These are phyloP conservation scores for Ennomos fuscantarius DNA, from an alignment of 2,888 invertebrate genomes.

Conservation along the genomic window DNA sequence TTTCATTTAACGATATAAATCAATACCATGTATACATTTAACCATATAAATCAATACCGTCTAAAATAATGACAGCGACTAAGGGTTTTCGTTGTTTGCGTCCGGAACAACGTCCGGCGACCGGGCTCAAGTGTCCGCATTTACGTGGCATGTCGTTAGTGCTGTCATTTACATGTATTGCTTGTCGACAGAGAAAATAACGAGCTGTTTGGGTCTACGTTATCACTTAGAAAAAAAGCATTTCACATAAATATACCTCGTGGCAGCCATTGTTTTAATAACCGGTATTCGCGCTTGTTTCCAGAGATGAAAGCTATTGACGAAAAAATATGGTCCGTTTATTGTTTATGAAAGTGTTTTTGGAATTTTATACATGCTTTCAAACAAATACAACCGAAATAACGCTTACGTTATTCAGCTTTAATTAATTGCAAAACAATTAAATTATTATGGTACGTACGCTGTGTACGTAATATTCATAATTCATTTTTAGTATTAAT, in stretches of 20 bases:
- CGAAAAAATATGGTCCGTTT: no score
- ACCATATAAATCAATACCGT: slow-evolving; percentile 18
- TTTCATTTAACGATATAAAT: no score
- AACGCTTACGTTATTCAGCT: not conserved
- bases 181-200: slow-evolving; percentile 29
- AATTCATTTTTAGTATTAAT: slow-evolving; percentile 34
- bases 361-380: no score
- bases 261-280: not conserved
- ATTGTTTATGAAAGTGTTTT: no score
- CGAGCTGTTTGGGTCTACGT: slow-evolving; percentile 25
- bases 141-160: slow-evolving; percentile 46
- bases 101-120: slow-evolving; percentile 41
- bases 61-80: slow-evolving; percentile 46
- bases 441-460: not conserved
- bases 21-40: no score
- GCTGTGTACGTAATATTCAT: not conserved
- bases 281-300: no score
- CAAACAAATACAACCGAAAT: no score
- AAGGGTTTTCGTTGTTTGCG: slow-evolving; percentile 51
- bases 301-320: no score
- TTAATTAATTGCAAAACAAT: not conserved
- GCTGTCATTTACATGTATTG: slow-evolving; percentile 40
- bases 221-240: not conserved
- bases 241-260: no score
- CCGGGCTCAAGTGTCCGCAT: slow-evolving; percentile 61